Evolutionary conservation across 2,113 vertebrate species (phyloP).

Genomic region (Corythornis cristatus): DNA sequence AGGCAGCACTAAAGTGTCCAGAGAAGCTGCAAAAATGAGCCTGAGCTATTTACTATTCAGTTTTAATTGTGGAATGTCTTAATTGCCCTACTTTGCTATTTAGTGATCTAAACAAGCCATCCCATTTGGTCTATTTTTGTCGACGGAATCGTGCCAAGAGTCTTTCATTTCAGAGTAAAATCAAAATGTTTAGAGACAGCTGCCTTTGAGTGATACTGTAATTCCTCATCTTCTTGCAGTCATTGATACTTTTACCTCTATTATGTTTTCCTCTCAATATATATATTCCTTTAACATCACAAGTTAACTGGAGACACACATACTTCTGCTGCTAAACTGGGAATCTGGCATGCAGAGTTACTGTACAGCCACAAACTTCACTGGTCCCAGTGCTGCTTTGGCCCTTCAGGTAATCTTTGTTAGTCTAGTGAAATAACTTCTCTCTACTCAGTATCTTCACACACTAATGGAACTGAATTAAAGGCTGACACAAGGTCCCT

Average conservation of each 20-base stretch:
- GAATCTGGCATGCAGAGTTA: background rate
- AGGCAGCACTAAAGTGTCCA: background rate
- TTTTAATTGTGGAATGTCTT: background rate
- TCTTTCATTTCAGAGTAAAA: conserved; percentile 22
- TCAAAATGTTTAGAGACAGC: background rate
- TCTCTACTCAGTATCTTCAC: background rate
- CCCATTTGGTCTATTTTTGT: background rate
- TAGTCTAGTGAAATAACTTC: background rate
- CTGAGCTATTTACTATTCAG: background rate
- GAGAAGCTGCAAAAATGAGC: background rate
- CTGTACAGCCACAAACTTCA: background rate
- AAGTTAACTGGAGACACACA: background rate
- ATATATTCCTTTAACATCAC: background rate
- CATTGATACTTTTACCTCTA: background rate
- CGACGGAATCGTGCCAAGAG: background rate
- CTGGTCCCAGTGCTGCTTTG: background rate
- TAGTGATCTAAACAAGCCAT: background rate
- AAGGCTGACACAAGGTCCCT: background rate
- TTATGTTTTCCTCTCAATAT: background rate
- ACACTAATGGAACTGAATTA: background rate
- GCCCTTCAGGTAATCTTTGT: background rate
- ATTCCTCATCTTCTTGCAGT: background rate
- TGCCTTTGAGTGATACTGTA: background rate
- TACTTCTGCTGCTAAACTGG: background rate
- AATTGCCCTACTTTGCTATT: conserved; percentile 4